phyloP scores from a whole-genome alignment of 2,888 invertebrate genomes.

The Augiades crinisus region DNA sequence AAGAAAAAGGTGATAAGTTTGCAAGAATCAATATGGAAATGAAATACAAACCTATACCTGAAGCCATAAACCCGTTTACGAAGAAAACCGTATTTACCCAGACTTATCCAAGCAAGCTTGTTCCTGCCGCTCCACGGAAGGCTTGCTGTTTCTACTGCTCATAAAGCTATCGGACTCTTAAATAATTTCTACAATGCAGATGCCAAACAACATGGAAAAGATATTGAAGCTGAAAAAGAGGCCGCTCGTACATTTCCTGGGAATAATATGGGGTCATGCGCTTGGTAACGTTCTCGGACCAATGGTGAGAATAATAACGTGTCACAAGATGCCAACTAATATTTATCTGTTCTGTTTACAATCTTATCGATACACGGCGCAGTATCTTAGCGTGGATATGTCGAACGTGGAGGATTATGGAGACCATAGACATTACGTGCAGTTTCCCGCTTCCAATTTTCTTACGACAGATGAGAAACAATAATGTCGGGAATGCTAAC shows the following conservation, averaged over 20 bases:
- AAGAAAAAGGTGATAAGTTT: conserved; percentile 68
- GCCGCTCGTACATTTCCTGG: conserved; percentile 45
- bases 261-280: conserved; percentile 47
- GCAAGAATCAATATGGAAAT: conserved; percentile 69
- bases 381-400: conserved; percentile 44
- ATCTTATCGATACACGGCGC: conserved; percentile 43
- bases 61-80: conserved; percentile 58
- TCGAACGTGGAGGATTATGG: conserved; percentile 26
- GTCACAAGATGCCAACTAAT: conserved; percentile 54
- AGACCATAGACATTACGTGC: neutral
- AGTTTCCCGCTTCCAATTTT: neutral
- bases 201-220: conserved; percentile 4
- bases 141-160: conserved; percentile 63
- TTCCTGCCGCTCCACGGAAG: conserved; percentile 63
- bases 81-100: conserved; percentile 60
- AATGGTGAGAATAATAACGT: conserved; percentile 46
- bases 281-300: conserved; percentile 48
- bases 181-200: conserved; percentile 36
- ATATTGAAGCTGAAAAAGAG: conserved; percentile 36
- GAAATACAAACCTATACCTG: conserved; percentile 47
- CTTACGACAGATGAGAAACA: no score
- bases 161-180: conserved; percentile 30
- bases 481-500: neutral
- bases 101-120: conserved; percentile 61
- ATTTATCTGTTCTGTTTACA: conserved; percentile 56